Conservation (phyloP, 1,140 invertebrate species). For the Doryteuthis pealeii region DNA sequence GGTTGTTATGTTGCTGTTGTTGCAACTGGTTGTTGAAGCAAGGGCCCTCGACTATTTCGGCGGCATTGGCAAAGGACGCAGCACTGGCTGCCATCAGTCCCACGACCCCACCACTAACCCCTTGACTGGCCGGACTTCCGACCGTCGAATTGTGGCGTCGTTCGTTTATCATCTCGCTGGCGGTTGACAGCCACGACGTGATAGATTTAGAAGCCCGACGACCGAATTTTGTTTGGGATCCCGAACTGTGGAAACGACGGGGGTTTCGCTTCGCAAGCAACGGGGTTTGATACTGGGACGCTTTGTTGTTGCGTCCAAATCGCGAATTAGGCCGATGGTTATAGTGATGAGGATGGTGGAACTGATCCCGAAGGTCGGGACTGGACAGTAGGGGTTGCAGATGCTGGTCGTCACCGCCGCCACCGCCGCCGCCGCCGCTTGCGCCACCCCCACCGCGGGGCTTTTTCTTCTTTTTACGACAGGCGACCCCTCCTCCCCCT, state of each 20-base stretch:
- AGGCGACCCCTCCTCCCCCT: background rate
- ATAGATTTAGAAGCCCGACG: no score
- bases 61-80: no score
- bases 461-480: conserved; percentile 1
- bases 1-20: background rate
- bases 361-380: background rate
- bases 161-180: no score
- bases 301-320: conserved; percentile 18
- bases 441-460: conserved; percentile 32
- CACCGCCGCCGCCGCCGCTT: conserved; percentile 23
- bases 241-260: conserved; percentile 11
- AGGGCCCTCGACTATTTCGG: no score
- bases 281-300: conserved; percentile 15
- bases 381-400: background rate
- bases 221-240: conserved; percentile 12
- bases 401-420: background rate
- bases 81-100: no score
- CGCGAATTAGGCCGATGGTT: background rate
- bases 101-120: no score
- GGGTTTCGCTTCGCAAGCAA: conserved; percentile 1
- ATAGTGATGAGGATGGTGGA: no score
- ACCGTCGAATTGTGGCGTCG: no score
- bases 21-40: background rate
- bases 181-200: no score
- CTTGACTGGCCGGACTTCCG: no score